Percentiles rank a stretch among this genome's conserved stretches.
Conservation (phyloP, 2,113 vertebrate species). For the Paratilapia polleni region DNA sequence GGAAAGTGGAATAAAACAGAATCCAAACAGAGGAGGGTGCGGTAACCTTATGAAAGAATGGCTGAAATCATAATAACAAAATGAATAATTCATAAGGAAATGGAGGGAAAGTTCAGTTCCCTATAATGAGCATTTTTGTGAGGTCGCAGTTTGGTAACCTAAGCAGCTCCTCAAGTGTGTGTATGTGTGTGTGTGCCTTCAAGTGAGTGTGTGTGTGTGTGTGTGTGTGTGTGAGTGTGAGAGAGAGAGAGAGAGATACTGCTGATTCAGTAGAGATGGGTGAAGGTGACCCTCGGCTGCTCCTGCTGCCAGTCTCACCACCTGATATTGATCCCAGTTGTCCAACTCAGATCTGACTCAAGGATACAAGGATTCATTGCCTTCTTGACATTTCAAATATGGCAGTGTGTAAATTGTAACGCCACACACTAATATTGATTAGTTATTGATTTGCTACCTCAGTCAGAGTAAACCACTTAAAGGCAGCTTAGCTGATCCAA, state of each 20-base stretch:
- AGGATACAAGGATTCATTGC: constrained; percentile 72
- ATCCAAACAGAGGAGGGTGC: constrained; percentile 12
- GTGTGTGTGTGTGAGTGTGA: constrained; percentile 10
- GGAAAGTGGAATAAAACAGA: constrained; percentile 7
- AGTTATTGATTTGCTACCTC: constrained; percentile 64
- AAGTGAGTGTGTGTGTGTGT: constrained; percentile 24
- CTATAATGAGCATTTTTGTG: constrained; percentile 71
- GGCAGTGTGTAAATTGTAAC: constrained; percentile 54
- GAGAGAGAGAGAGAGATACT: constrained; percentile 68
- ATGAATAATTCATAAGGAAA: constrained; percentile 65
- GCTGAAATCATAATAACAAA: constrained; percentile 49
- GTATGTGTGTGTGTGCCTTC: constrained; percentile 21
- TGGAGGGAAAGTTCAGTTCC: constrained; percentile 30
- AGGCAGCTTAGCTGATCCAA: constrained; percentile 27
- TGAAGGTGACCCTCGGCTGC: constrained; percentile 83
- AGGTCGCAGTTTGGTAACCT: constrained; percentile 77
- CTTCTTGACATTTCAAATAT: constrained; percentile 77
- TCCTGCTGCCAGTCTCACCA: constrained; percentile 73
- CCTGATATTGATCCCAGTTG: constrained; percentile 80
- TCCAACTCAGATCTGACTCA: constrained; percentile 73
- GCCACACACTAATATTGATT: constrained; percentile 63
- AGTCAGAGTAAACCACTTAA: constrained; percentile 52
- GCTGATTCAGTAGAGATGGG: constrained; percentile 82
- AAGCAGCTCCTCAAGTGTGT: constrained; percentile 64
- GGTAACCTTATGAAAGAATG: constrained; percentile 33